Percentiles rank a stretch among this genome's conserved stretches.
phyloP scores from a whole-genome alignment of 2,888 invertebrate species.

The Drosophila gaucha region DNA sequence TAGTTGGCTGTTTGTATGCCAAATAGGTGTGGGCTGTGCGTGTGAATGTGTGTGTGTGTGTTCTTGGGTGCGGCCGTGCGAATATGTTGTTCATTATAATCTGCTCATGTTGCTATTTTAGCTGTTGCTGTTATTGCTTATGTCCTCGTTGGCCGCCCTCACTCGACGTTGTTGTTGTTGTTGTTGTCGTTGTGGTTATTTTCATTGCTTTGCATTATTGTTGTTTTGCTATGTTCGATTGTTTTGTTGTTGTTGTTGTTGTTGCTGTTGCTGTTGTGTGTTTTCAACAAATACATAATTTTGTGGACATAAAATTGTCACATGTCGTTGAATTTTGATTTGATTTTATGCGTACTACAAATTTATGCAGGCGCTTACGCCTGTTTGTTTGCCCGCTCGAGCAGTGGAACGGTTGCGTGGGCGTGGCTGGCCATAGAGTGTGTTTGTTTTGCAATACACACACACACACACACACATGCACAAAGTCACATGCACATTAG shows the following conservation, averaged over 20 bases:
- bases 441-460: conserved; percentile 43
- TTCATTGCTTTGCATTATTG: conserved; percentile 75
- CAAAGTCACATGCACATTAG: neutral
- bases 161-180: conserved; percentile 44
- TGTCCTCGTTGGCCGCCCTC: conserved; percentile 59
- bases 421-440: conserved; percentile 28
- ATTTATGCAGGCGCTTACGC: conserved; percentile 73
- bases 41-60: conserved; percentile 5
- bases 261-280: conserved; percentile 59
- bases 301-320: conserved; percentile 81
- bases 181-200: conserved; percentile 70
- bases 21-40: conserved; percentile 8
- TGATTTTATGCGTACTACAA: conserved; percentile 77
- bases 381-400: conserved; percentile 26
- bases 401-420: conserved; percentile 19
- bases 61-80: conserved; percentile 75
- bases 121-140: conserved; percentile 76
- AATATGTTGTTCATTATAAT: conserved; percentile 80
- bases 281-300: conserved; percentile 80
- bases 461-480: conserved; percentile 10
- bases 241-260: conserved; percentile 45
- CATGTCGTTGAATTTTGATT: conserved; percentile 80
- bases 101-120: conserved; percentile 79
- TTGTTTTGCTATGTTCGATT: conserved; percentile 65
- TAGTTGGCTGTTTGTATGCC: too few species aligned